These are phyloP conservation scores for Panonychus citri DNA, from an alignment of 1,140 invertebrate genomes.

Conservation along the genomic window DNA sequence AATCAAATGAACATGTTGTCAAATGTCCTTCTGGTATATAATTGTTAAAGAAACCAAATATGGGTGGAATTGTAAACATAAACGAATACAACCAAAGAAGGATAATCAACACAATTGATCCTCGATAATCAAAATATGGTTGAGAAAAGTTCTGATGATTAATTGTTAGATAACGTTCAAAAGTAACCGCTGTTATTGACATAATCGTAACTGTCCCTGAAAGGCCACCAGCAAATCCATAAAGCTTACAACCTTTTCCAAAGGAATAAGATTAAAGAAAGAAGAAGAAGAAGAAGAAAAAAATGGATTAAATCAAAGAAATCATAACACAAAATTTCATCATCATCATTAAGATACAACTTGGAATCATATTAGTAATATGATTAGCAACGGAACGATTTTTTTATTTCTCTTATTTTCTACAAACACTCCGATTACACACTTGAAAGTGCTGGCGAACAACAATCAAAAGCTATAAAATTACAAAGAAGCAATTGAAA, in stretches of 20 bases:
- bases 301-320: no score
- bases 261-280: no score
- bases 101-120: slow-evolving; percentile 35
- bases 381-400: no score
- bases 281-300: no score
- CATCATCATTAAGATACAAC: no score
- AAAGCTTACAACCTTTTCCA: slow-evolving; percentile 23
- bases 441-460: no score
- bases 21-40: slow-evolving; percentile 54
- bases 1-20: slow-evolving; percentile 57
- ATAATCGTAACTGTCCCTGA: slow-evolving; percentile 41
- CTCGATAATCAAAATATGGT: slow-evolving; percentile 21
- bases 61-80: slow-evolving; percentile 37
- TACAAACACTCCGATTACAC: no score
- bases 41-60: slow-evolving; percentile 35
- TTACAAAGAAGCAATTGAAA: no score
- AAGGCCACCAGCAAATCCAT: slow-evolving; percentile 43
- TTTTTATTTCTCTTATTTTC: no score
- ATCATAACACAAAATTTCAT: no score
- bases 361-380: no score
- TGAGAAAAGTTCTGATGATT: slow-evolving; percentile 23
- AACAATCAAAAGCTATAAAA: no score
- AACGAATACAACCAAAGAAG: slow-evolving; percentile 42
- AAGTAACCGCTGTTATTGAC: slow-evolving; percentile 39
- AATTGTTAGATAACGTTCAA: slow-evolving; percentile 46